Conservation (phyloP, 2,888 invertebrate species). For the Limnephilus auricula region DNA sequence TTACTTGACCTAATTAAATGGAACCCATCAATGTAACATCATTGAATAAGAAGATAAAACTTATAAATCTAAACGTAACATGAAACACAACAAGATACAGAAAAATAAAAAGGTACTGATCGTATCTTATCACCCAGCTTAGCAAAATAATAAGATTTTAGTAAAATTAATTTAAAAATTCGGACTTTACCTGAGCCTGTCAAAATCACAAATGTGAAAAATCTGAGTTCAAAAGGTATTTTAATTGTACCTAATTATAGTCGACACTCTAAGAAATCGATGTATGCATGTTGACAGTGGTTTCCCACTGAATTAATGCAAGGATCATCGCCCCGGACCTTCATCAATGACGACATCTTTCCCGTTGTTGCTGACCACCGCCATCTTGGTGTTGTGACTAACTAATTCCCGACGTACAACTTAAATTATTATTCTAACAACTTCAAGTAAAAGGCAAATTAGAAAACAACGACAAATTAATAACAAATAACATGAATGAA, state of each 20-base stretch:
- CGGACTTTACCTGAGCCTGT: no score
- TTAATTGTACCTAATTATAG: no score
- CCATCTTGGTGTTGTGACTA: constrained; percentile 32
- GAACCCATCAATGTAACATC: neutral
- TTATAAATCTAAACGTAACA: no score
- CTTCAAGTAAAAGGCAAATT: neutral
- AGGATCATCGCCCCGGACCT: constrained; percentile 20
- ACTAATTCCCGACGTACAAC: neutral
- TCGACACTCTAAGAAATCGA: neutral
- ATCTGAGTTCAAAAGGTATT: neutral
- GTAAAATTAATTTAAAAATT: no score
- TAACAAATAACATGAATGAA: neutral
- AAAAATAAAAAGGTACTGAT: neutral
- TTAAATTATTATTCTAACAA: neutral
- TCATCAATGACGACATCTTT: constrained; percentile 39
- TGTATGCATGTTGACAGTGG: neutral
- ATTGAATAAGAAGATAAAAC: neutral
- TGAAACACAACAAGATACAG: no score
- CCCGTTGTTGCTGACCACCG: constrained; percentile 24
- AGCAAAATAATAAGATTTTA: neutral
- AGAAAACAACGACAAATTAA: neutral
- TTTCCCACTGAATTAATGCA: neutral
- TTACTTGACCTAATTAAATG: no score
- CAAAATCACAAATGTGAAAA: neutral
- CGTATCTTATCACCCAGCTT: neutral